Conservation (phyloP, 2,113 vertebrate genomes). For the Agapornis roseicollis region DNA sequence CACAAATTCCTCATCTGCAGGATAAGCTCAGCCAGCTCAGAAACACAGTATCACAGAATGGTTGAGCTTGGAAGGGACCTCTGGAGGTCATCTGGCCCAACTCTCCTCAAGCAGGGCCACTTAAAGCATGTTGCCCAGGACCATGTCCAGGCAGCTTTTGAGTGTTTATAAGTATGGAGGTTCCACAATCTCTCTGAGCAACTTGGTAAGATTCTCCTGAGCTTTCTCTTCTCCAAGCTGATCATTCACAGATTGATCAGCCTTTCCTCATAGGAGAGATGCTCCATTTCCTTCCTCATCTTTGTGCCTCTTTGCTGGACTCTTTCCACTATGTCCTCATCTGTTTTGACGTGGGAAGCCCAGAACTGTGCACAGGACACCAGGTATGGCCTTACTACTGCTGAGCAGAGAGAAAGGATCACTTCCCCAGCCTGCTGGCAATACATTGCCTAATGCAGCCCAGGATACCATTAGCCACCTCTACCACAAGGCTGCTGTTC, state of each 20-base stretch:
- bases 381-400: too few relatives aligned
- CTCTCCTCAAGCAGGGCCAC: neutral
- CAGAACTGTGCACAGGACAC: neutral
- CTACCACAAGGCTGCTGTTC: neutral
- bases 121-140: neutral
- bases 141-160: neutral
- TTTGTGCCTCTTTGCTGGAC: neutral
- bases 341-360: neutral
- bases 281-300: neutral
- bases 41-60: neutral
- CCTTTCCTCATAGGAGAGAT: neutral
- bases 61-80: neutral
- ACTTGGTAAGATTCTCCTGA: neutral
- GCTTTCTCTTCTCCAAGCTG: neutral
- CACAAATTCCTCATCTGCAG: neutral
- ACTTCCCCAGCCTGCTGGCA: neutral
- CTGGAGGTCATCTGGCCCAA: neutral
- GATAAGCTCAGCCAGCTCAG: neutral
- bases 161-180: neutral
- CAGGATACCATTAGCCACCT: neutral
- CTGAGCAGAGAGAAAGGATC: neutral
- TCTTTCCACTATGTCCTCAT: neutral
- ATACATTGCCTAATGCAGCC: neutral
- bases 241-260: neutral
- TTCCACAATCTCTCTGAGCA: neutral